These are phyloP conservation scores for Semicossyphus pulcher DNA, from an alignment of 2,113 vertebrate species.

Conservation along the genomic window DNA sequence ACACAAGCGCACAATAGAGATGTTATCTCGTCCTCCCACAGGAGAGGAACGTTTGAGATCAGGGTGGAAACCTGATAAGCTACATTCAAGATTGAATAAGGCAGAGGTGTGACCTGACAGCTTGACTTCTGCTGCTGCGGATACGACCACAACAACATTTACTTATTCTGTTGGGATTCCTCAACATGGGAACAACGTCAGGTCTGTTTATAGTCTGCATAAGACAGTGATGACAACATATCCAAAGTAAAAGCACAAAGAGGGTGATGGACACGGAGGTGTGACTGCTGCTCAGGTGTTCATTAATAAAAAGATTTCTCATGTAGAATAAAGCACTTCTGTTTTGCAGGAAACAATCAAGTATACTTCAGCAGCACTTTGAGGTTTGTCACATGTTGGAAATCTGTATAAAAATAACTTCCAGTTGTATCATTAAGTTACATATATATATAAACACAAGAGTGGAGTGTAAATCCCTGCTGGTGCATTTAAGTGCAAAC, in stretches of 20 bases:
- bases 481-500: no score
- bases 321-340: no score
- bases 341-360: no score
- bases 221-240: not conserved
- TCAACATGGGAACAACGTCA: not conserved
- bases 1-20: conserved; percentile 67
- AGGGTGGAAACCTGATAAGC: conserved; percentile 56
- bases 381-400: no score
- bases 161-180: conserved; percentile 19
- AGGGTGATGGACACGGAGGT: not conserved
- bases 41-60: conserved; percentile 60
- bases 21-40: conserved; percentile 57
- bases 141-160: conserved; percentile 15
- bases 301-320: no score
- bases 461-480: no score
- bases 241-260: not conserved
- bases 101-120: conserved; percentile 59
- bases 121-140: conserved; percentile 35
- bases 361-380: no score
- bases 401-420: no score
- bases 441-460: no score
- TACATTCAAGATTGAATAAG: conserved; percentile 74
- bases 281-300: no score
- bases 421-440: no score
- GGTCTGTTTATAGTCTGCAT: not conserved